Evolutionary conservation across 2,113 vertebrate species (phyloP), one percentile per base, ranked within the genome.

Genomic region (Etheostoma spectabile): DNA sequence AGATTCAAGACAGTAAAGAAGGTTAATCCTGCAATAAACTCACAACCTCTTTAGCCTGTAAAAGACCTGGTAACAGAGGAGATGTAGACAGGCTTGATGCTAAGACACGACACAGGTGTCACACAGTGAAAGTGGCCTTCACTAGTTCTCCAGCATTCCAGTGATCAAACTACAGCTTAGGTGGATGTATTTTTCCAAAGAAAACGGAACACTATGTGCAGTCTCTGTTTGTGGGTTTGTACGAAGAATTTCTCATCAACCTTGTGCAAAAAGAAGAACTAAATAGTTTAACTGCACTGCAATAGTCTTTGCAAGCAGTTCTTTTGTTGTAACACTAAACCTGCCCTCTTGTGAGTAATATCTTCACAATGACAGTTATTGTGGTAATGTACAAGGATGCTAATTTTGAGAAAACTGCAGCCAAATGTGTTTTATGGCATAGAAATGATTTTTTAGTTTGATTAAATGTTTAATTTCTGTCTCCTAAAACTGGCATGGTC

Each of bases 31-130:
- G 14, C 60, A n/a, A 21, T 42, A 45, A 75, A 75, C 61, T 59
- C 27, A 5, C 33, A 65, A 73, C 51, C 35, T 53, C 30, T 42
- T 8, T 88, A 74, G 67, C 77, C 46, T 46, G 53, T 64, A 30
- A 70, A 70, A 48, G 56, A 30, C 61, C 19, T 6, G 3, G 22
- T 22, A 60, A 69, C 27, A 35, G 48, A 30, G 78, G 22, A 38
- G 64, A 79, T 38, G 65, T 63, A 52, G 52, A 38, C 57, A 21
- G 19, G 51, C 71, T 27, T 38, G 42, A 49, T 16, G 61, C 77
- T 71, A 64, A 57, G 51, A 77, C 51, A 73, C 79, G 77, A 80
- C 33, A 52, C 76, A 80, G 56, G 56, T 65, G 75, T 82, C 64
- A 68, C 73, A 57, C 11, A 52, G 49, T 57, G 13, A 79, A 68